A percentile compares a stretch with the other conserved stretches of the same genome.
Evolutionary conservation across 2,797 vertebrate genomes (phyloP).

Genomic region (Antrozous pallidus): DNA sequence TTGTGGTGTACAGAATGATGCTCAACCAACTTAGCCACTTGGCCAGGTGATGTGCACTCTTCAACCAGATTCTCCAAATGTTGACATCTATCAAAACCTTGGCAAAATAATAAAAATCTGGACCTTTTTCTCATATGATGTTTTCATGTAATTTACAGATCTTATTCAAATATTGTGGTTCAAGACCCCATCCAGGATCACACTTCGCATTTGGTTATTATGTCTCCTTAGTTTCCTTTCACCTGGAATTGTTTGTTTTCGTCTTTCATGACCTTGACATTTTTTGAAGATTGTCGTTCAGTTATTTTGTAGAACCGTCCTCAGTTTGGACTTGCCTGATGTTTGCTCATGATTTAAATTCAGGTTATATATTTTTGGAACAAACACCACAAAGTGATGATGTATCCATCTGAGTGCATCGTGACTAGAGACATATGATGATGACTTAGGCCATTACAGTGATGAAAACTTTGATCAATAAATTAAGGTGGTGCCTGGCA

Average conservation of each 20-base stretch:
- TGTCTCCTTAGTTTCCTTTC: background rate
- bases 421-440: background rate
- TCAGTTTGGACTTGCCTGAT: background rate
- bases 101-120: background rate
- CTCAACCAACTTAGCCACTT: background rate
- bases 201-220: background rate
- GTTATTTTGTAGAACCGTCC: background rate
- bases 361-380: background rate
- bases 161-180: background rate
- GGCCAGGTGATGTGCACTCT: background rate
- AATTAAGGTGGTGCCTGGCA: background rate
- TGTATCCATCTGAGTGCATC: background rate
- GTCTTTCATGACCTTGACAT: background rate
- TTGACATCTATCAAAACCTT: background rate
- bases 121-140: background rate
- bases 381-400: background rate
- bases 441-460: background rate
- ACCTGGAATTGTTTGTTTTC: background rate
- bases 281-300: background rate
- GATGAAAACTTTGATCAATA: background rate
- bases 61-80: background rate
- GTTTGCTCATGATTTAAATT: conserved; percentile 6
- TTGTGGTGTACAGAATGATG: background rate
- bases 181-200: background rate
- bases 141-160: background rate